phyloP scores from a whole-genome alignment of 2,888 invertebrate species.

The Meliscaeva auricollis region DNA sequence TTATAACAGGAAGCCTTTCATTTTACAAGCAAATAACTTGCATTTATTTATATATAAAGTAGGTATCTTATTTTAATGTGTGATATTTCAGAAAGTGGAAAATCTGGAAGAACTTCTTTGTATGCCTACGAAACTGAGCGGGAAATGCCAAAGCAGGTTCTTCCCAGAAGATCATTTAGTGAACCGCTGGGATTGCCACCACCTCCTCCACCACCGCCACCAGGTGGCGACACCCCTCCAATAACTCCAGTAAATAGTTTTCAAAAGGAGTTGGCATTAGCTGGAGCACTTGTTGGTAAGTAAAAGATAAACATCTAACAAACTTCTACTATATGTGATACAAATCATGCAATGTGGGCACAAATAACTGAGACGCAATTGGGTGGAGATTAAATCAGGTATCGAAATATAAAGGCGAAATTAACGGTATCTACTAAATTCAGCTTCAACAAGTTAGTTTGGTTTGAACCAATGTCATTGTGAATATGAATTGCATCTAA shows the following conservation, averaged over 20 bases:
- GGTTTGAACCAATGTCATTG: not conserved
- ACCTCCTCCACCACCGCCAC: conserved; percentile 84
- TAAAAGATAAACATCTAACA: not conserved
- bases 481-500: not conserved
- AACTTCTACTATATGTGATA: not conserved
- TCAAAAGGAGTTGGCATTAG: conserved; percentile 80
- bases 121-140: conserved; percentile 76
- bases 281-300: conserved; percentile 80
- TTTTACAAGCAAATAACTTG: not conserved
- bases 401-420: not conserved
- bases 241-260: conserved; percentile 80
- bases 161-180: conserved; percentile 78
- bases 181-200: conserved; percentile 80
- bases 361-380: not conserved
- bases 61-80: not conserved
- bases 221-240: conserved; percentile 78
- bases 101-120: conserved; percentile 42
- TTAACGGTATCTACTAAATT: not conserved
- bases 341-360: not conserved
- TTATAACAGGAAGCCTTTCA: not conserved
- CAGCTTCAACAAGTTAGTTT: not conserved
- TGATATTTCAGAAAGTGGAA: conserved; percentile 47
- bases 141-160: conserved; percentile 77
- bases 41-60: not conserved
- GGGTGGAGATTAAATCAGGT: not conserved